Evolutionary conservation across 2,113 vertebrate genomes (phyloP), one percentile per base, ranked within the genome.

Genomic region (Corythoichthys haematopterus): DNA sequence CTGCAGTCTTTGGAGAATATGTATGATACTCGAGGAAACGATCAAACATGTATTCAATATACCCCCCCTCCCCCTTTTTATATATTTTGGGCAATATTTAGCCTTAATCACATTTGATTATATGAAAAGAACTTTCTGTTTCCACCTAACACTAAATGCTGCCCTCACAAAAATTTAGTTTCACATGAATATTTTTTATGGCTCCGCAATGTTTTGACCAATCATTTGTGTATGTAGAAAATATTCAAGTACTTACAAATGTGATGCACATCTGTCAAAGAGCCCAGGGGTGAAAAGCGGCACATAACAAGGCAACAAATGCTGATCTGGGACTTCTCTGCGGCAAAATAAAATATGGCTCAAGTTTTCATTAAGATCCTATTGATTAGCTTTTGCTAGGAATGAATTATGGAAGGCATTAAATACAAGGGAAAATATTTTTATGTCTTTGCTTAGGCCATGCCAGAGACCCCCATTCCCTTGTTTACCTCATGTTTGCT

Each of bases 331-430:
- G 90, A 93, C 93, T 96, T 95, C 93, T 90, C 90, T 93, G 89
- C 93, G 84, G 95, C 86, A 70, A 94, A 96, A 90, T 98, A 98
- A 98, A 98, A 97, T 97, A 98, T 94, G 94, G 94, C 94, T 95
- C 94, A 95, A 94, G 94, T 96, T 97, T 98, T 98, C 97, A 97
- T 97, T 98, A 98, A 92, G 92, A 91, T 94, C 95, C 94, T 98
- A 98, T 98, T 95, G 97, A 98, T 98, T 98, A 98, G 94, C 95
- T 95, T 98, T 96, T 95, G 95, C 94, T 93, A 93, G 90, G 91
- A 92, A 94, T 98, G 95, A 98, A 94, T 97, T 98, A 98, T 94
- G 93, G 93, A 90, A 92, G 92, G 96, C 95, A 95, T 98, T 98
- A 98, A 95, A 96, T 94, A 95, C 94, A 96, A 93, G 91, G 84